Percentiles rank a stretch among this genome's conserved stretches.
These are phyloP conservation scores for Natrix natrix DNA, from an alignment of 2,797 vertebrate species.

Conservation along the genomic window DNA sequence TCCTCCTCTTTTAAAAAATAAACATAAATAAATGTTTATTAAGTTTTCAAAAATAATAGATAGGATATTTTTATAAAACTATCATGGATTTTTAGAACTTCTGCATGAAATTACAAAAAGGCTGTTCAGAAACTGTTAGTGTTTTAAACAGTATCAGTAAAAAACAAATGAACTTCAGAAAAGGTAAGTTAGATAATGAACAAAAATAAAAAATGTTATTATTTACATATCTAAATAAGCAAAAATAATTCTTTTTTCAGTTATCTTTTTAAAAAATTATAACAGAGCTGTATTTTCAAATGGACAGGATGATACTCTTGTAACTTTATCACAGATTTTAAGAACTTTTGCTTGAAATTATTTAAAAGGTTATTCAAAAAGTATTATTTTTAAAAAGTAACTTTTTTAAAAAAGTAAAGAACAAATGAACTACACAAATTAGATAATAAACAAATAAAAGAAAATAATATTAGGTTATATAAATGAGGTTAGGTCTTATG, in stretches of 20 bases:
- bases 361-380: background rate
- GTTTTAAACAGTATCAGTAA: background rate
- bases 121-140: background rate
- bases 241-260: background rate
- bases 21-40: background rate
- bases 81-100: background rate
- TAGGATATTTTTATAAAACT: background rate
- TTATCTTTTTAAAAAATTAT: background rate
- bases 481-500: background rate
- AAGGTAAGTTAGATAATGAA: background rate
- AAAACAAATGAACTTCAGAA: background rate
- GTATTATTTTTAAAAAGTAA: background rate
- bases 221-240: background rate
- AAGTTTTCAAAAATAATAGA: background rate
- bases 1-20: constrained; percentile 81
- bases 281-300: background rate
- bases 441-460: background rate
- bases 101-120: background rate
- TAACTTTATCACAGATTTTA: background rate
- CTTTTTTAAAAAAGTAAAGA: background rate
- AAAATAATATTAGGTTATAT: background rate
- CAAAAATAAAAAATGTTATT: background rate
- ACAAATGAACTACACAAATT: background rate
- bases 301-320: background rate
- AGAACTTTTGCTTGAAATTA: background rate